Conservation (phyloP, 2,888 invertebrate species). For the Smittia aterrima region DNA sequence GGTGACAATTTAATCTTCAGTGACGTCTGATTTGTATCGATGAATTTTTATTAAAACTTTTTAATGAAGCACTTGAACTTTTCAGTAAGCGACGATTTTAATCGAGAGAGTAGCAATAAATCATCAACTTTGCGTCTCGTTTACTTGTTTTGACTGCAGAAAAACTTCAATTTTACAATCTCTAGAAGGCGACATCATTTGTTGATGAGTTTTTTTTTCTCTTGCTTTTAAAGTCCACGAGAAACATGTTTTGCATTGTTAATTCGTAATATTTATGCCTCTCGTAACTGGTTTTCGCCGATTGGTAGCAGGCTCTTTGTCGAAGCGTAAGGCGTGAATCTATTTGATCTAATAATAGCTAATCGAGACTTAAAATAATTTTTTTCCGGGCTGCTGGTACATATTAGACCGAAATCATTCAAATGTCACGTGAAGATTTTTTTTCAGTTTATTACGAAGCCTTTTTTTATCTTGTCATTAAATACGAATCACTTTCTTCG, state of each 20-base stretch:
- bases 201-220: not conserved
- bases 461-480: no score
- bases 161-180: not conserved
- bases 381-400: not conserved
- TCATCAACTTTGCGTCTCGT: no score
- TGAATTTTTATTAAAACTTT: not conserved
- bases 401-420: not conserved
- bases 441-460: no score
- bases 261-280: conserved; percentile 7
- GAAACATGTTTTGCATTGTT: conserved; percentile 33
- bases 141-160: no score
- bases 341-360: conserved; percentile 1
- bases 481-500: not conserved
- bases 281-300: not conserved
- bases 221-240: conserved; percentile 6
- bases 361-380: not conserved
- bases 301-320: no score
- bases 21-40: not conserved
- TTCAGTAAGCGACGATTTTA: not conserved
- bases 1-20: not conserved
- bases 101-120: no score
- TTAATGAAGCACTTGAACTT: conserved; percentile 33
- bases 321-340: not conserved
- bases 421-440: not conserved
- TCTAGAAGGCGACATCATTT: not conserved